Conservation (phyloP, 1,140 invertebrate species). For the Paramacrobiotus metropolitanus region DNA sequence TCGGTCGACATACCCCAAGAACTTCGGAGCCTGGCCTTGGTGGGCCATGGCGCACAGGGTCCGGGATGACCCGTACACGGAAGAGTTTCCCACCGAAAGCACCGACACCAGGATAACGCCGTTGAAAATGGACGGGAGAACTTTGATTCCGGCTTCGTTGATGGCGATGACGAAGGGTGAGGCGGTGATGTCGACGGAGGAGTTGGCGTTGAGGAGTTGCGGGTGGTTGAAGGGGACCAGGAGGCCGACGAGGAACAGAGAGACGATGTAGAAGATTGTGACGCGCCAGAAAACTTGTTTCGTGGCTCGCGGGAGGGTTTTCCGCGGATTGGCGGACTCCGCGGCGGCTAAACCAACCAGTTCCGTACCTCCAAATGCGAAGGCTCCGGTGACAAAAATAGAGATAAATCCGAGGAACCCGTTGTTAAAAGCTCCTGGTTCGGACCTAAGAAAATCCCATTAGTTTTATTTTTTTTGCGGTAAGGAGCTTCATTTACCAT, state of each 20-base stretch:
- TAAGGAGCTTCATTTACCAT: too few relatives aligned
- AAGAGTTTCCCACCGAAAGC: not conserved
- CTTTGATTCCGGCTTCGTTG: not conserved
- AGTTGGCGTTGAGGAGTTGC: not conserved
- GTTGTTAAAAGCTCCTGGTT: not conserved
- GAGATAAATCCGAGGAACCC: not conserved
- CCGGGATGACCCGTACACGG: not conserved
- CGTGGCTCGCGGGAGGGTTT: not conserved
- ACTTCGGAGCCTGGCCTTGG: not conserved
- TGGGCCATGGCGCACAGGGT: not conserved
- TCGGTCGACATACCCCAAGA: not conserved
- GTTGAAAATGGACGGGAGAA: conserved; percentile 1
- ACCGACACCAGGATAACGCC: conserved; percentile 2
- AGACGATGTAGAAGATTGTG: conserved; percentile 4
- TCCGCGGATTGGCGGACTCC: conserved; percentile 1
- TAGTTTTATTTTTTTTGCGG: too few relatives aligned
- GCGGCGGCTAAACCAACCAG: conserved; percentile 4
- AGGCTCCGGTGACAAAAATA: not conserved
- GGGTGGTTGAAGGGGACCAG: conserved; percentile 7
- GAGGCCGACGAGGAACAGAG: conserved; percentile 4
- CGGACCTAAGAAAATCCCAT: too few relatives aligned
- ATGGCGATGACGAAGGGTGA: conserved; percentile 5
- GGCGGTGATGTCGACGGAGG: not conserved
- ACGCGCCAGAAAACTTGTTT: conserved; percentile 9
- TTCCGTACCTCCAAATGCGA: not conserved